Conservation (phyloP, 2,113 vertebrate genomes). For the Sturnus vulgaris region DNA sequence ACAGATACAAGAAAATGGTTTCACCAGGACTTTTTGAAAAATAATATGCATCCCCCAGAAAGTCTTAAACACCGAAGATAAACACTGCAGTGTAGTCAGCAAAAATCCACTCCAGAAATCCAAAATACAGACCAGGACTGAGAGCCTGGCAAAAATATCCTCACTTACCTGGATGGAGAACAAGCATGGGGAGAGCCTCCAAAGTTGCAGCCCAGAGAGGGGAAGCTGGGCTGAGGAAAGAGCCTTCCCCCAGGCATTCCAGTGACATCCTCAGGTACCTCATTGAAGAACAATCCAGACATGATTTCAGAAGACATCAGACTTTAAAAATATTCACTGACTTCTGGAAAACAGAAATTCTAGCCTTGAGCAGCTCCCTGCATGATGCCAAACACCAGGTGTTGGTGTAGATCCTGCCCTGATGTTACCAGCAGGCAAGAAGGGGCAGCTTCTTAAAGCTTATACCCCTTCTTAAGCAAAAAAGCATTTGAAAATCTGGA, state of each 20-base stretch:
- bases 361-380: fast-evolving
- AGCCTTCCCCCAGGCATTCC: not conserved
- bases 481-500: not conserved
- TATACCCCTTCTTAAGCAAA: not conserved
- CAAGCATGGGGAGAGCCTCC: not conserved
- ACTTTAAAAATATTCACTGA: not conserved
- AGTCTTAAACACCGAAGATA: not conserved
- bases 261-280: not conserved
- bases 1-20: not conserved
- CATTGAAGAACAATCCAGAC: not conserved
- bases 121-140: not conserved
- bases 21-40: not conserved
- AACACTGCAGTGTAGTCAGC: not conserved
- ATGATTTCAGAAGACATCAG: not conserved
- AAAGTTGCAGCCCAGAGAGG: not conserved
- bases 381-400: not conserved
- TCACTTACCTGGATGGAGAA: not conserved
- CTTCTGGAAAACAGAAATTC: not conserved
- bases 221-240: not conserved
- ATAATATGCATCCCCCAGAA: not conserved
- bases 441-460: not conserved
- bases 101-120: not conserved
- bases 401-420: not conserved
- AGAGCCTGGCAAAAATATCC: not conserved
- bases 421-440: not conserved